phyloP scores from a whole-genome alignment of 1,140 invertebrate genomes.

The Schlechtendalia chinensis region DNA sequence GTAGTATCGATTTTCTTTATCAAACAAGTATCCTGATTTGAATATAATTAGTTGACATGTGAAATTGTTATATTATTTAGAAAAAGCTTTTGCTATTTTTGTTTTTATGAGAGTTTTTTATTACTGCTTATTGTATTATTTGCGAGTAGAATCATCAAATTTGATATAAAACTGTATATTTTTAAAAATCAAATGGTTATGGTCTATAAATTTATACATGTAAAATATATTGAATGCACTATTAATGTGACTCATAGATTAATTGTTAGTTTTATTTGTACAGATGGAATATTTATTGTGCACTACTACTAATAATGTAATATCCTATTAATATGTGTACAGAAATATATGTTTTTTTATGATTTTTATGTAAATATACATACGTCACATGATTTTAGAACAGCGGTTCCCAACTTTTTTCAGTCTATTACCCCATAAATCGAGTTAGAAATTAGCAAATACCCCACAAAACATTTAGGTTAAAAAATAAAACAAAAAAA shows the following conservation, averaged over 20 bases:
- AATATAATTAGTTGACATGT: neutral
- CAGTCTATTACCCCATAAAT: no score
- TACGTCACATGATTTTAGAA: no score
- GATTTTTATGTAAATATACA: conserved; percentile 5
- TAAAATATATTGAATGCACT: neutral
- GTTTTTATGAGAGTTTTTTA: neutral
- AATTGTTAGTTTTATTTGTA: neutral
- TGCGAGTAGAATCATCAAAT: no score
- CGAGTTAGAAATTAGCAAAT: no score
- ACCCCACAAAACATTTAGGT: no score
- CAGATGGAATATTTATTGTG: neutral
- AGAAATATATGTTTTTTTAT: neutral
- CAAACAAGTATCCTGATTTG: neutral
- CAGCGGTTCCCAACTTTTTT: no score
- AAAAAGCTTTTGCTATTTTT: neutral
- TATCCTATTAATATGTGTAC: neutral
- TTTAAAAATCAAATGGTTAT: neutral
- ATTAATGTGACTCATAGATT: neutral
- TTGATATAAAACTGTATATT: no score
- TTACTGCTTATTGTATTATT: neutral
- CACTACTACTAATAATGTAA: neutral
- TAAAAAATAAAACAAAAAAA: no score
- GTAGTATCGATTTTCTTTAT: neutral
- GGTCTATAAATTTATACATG: neutral
- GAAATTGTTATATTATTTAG: neutral